A percentile compares a stretch with the other conserved stretches of the same genome.
Conservation (phyloP, 2,113 vertebrate genomes). For the Myanophis thanlyinensis region DNA sequence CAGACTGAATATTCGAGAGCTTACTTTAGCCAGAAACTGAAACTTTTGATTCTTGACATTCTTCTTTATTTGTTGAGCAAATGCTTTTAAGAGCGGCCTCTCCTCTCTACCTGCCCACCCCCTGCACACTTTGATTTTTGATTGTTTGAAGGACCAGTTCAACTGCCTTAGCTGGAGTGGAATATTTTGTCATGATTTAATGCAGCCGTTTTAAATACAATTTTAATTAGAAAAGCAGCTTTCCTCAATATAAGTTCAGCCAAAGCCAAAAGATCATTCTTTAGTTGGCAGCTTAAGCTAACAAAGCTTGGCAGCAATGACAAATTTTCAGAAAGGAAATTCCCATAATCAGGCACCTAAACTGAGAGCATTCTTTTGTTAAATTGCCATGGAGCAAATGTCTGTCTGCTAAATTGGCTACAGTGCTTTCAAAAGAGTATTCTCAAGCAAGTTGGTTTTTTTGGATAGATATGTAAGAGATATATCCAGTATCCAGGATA, state of each 20-base stretch:
- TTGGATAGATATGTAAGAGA: neutral
- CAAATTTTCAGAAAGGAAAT: neutral
- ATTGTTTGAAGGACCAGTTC: neutral
- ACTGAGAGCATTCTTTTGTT: neutral
- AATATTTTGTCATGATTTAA: neutral
- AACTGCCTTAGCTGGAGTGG: neutral
- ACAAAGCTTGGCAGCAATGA: neutral
- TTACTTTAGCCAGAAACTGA: conserved; percentile 15
- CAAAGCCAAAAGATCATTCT: neutral
- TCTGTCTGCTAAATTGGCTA: neutral
- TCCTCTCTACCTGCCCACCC: neutral
- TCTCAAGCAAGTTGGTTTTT: neutral
- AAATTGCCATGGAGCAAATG: neutral
- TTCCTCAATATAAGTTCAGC: neutral
- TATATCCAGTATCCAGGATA: neutral
- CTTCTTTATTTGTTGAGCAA: neutral
- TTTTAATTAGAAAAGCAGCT: neutral
- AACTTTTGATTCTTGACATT: conserved; percentile 2
- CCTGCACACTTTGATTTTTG: neutral
- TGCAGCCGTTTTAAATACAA: neutral
- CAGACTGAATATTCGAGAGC: neutral
- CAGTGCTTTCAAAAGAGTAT: neutral
- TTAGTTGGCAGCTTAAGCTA: neutral
- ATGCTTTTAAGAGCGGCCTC: neutral
- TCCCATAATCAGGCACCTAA: neutral